phyloP scores from a whole-genome alignment of 1,140 invertebrate genomes.

The Chionoecetes opilio region DNA sequence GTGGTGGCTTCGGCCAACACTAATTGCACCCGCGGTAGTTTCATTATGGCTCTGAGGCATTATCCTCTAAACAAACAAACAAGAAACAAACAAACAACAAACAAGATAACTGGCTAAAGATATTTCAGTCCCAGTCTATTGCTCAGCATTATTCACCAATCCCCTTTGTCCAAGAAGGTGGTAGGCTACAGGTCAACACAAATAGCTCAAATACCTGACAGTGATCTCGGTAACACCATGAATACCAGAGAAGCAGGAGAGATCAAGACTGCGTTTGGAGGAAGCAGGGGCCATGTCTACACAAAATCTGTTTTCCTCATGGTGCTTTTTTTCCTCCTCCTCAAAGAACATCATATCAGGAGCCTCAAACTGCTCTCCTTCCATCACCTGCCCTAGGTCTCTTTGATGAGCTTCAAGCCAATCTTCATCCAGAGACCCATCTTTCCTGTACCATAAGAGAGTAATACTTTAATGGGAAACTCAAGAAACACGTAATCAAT shows the following conservation, averaged over 20 bases:
- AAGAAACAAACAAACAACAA: too few species aligned
- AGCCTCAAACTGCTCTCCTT: slow-evolving; percentile 21
- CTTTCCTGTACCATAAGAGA: not conserved
- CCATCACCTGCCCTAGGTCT: not conserved
- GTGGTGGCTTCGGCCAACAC: too few species aligned
- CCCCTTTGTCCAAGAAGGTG: too few species aligned
- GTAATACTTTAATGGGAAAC: not conserved
- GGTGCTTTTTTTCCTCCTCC: slow-evolving; percentile 43
- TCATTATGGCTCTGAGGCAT: too few species aligned
- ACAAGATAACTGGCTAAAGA: too few species aligned
- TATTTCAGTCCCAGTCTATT: too few species aligned
- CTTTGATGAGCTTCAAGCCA: slow-evolving; percentile 43
- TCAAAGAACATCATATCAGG: slow-evolving; percentile 47
- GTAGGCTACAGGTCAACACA: not conserved
- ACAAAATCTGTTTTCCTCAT: slow-evolving; percentile 31
- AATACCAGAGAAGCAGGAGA: slow-evolving; percentile 63
- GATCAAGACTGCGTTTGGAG: not conserved
- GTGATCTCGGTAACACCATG: slow-evolving; percentile 59
- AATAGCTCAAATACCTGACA: slow-evolving; percentile 41
- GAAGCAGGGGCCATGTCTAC: not conserved
- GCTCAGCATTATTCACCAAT: too few species aligned
- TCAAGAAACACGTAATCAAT: too few species aligned
- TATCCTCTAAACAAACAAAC: too few species aligned
- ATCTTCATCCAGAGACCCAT: not conserved
- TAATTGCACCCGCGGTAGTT: too few species aligned